Conservation (phyloP, 2,888 invertebrate species). For the Leucozona laternaria region DNA sequence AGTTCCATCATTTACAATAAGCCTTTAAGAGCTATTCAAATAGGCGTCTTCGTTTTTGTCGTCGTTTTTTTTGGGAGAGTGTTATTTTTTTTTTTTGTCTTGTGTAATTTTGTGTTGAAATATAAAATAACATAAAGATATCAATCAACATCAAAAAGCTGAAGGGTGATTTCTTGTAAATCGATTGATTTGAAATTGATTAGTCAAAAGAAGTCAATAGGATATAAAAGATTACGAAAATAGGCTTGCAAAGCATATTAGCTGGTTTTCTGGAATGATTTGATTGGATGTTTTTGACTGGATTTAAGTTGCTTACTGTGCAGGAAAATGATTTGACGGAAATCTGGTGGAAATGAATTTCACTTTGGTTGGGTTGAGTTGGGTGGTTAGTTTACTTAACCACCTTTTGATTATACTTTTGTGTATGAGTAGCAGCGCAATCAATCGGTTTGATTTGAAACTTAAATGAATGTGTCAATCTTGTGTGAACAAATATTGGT, state of each 20-base stretch:
- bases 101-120: slow-evolving; percentile 5
- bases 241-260: neutral
- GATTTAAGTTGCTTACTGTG: neutral
- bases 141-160: slow-evolving; percentile 16
- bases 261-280: neutral
- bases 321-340: neutral
- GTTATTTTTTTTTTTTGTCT: neutral
- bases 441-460: too few species aligned
- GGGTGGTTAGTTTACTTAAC: too few species aligned
- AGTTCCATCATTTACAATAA: slow-evolving; percentile 19
- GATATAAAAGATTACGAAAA: neutral
- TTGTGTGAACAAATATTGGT: too few species aligned
- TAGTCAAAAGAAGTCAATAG: neutral
- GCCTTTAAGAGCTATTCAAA: slow-evolving; percentile 31
- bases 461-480: too few species aligned
- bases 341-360: too few species aligned
- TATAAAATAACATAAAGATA: slow-evolving; percentile 22
- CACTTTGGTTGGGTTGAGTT: too few species aligned
- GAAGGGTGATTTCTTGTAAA: slow-evolving; percentile 5
- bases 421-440: too few species aligned
- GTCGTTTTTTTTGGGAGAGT: neutral
- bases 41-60: neutral
- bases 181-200: slow-evolving; percentile 11
- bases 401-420: too few species aligned
- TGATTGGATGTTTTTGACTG: neutral